Conservation (phyloP, 2,797 vertebrate species). For the Esox lucius region DNA sequence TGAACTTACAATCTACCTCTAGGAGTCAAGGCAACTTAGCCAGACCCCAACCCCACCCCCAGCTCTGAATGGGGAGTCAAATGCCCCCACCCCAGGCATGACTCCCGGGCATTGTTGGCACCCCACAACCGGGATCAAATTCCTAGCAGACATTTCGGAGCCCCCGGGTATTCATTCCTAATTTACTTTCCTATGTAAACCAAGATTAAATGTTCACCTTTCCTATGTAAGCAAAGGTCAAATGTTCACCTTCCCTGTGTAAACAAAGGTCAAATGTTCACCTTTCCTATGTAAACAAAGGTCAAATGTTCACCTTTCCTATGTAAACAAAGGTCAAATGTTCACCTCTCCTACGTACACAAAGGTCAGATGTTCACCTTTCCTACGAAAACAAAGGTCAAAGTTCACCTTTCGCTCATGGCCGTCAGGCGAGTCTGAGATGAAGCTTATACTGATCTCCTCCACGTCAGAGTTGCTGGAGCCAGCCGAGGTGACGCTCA, state of each 20-base stretch:
- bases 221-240: too few relatives aligned
- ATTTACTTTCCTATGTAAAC: not conserved
- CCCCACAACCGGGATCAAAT: too few relatives aligned
- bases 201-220: too few relatives aligned
- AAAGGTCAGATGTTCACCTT: not conserved
- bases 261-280: too few relatives aligned
- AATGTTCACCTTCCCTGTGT: too few relatives aligned
- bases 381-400: not conserved
- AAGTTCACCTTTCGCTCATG: constrained; percentile 62
- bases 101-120: too few relatives aligned
- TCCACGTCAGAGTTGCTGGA: constrained; percentile 87
- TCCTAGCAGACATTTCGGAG: too few relatives aligned
- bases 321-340: not conserved
- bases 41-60: too few relatives aligned
- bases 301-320: not conserved
- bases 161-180: not conserved
- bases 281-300: not conserved
- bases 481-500: constrained; percentile 83
- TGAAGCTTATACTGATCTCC: constrained; percentile 84
- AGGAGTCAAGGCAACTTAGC: too few relatives aligned
- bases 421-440: constrained; percentile 83
- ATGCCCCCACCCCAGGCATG: too few relatives aligned
- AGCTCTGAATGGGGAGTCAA: too few relatives aligned
- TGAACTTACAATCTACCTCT: too few relatives aligned
- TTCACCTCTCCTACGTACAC: constrained; percentile 2